phyloP scores from a whole-genome alignment of 2,113 vertebrate genomes.

The Gorsachius goisagi region DNA sequence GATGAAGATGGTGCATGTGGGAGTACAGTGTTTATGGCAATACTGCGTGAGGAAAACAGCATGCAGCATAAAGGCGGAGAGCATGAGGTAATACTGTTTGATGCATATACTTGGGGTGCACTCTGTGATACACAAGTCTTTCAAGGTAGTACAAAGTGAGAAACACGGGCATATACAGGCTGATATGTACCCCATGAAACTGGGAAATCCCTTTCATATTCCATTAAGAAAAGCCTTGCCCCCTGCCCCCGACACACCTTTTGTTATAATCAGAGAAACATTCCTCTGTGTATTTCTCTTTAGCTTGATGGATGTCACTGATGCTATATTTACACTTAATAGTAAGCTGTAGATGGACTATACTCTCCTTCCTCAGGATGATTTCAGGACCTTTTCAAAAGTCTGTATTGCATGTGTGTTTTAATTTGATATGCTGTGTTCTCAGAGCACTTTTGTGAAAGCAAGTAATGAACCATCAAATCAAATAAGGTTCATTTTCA shows the following conservation, averaged over 20 bases:
- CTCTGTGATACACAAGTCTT: neutral
- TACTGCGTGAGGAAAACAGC: neutral
- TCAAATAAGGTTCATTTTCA: neutral
- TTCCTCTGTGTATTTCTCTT: neutral
- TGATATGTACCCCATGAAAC: accelerated
- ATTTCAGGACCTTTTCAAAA: neutral
- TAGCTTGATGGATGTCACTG: neutral
- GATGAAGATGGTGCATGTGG: neutral
- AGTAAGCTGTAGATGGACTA: neutral
- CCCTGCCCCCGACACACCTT: accelerated
- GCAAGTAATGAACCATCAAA: neutral
- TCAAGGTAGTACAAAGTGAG: neutral
- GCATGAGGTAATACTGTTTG: no score
- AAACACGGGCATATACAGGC: neutral
- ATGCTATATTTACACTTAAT: neutral
- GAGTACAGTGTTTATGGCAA: neutral
- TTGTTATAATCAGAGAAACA: neutral
- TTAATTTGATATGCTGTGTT: neutral
- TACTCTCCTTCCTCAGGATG: neutral
- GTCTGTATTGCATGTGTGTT: neutral
- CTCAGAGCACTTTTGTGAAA: neutral
- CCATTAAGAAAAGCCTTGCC: accelerated
- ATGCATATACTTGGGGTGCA: neutral
- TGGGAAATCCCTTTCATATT: neutral
- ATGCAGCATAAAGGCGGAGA: neutral